phyloP scores from a whole-genome alignment of 2,888 invertebrate species.

The Peribatodes rhomboidaria region DNA sequence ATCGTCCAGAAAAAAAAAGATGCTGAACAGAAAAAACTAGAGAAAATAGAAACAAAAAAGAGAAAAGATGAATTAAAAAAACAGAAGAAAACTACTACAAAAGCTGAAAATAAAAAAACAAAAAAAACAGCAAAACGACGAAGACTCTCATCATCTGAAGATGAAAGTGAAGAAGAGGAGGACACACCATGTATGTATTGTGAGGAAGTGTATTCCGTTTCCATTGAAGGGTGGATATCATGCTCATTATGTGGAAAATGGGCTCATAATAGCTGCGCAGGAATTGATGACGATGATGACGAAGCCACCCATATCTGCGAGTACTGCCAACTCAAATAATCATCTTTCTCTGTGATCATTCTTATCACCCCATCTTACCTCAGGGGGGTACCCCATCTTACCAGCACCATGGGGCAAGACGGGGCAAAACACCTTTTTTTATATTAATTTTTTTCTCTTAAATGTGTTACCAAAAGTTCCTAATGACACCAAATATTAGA shows the following conservation, averaged over 20 bases:
- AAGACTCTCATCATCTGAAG: background rate
- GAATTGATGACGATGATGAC: constrained; percentile 40
- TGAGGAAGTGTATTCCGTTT: constrained; percentile 39
- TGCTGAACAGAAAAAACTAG: too few species aligned
- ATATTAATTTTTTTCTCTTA: background rate
- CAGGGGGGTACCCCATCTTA: constrained; percentile 1
- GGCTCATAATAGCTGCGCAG: constrained; percentile 35
- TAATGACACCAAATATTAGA: constrained; percentile 3
- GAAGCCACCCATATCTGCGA: constrained; percentile 39
- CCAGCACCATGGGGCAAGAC: constrained; percentile 6
- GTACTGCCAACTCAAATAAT: constrained; percentile 37
- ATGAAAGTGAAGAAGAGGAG: background rate
- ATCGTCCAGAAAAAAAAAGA: too few species aligned
- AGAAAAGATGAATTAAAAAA: too few species aligned
- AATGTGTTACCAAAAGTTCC: background rate
- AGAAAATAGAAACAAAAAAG: too few species aligned
- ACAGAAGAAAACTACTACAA: too few species aligned
- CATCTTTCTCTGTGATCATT: constrained; percentile 32
- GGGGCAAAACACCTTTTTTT: constrained; percentile 5
- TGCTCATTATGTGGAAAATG: constrained; percentile 37
- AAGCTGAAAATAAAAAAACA: background rate
- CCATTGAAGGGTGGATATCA: constrained; percentile 43
- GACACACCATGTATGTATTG: constrained; percentile 25
- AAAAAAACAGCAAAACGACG: background rate
- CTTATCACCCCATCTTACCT: constrained; percentile 3